Base-by-base conservation (phyloP, 2,888 invertebrate species). In the Meiosimyza decipiens region DNA sequence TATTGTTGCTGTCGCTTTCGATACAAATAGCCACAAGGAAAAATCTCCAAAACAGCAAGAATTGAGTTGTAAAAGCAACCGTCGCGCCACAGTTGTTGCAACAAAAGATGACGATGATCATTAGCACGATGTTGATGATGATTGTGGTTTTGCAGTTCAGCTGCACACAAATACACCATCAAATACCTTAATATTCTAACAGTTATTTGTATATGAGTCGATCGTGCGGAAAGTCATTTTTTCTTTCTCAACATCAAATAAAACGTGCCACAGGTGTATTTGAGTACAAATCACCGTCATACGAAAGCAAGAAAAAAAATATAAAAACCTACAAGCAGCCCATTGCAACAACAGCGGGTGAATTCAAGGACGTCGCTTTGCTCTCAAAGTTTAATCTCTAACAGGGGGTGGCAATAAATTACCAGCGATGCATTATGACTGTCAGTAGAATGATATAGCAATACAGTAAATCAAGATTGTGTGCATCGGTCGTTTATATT, bases 101-200 rank as follows among this genome's bases (percentile, higher is more conserved):
- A 18, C 66, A 66, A 66, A 50, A 57, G 72, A 74, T 78, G 70
- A 33, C 40, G 52, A 65, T 18, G 47, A 54, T 71, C 55, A 15
- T 66, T 4, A 28, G 3, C 54, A 11, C 59, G 70, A 51, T 54
- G 51, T 47, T 71, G 60, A 63, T 72, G 55, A 40, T 68, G 15
- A 16, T 60, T 28, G n/a, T 60, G 68, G 11, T 63, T 66, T 47
- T 57, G 16, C 47, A 71, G 18, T 40, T 11, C 18, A 12, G 63
- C 49, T 18, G 49, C 47, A 40, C 40, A 40, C 40, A 40, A 40
- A 40, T 40, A 5, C 40, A 40, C 40, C 28, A 28, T 28, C 28
- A 28, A 28, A 28, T 28, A 40, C 40, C 1, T 7, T 7, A 40
- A 6, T 40, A 40, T 40, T 9, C 40, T 40, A 1, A 40, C 40